Evolutionary conservation across 2,888 invertebrate genomes (phyloP).

Genomic region (Dysmachus trigonus): DNA sequence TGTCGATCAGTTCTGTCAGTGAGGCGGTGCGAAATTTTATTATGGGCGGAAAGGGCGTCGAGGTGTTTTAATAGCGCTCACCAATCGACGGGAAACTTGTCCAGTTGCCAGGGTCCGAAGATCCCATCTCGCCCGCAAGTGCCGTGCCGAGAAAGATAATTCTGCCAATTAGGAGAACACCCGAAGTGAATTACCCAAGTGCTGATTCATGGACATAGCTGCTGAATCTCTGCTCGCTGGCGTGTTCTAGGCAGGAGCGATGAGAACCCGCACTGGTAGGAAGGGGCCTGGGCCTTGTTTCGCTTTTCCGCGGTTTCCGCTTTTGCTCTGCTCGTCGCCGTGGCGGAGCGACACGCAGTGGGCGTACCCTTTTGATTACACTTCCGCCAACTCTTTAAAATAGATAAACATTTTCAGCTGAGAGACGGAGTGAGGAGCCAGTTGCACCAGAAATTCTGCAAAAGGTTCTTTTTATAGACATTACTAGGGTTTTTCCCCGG

Average conservation of each 20-base stretch:
- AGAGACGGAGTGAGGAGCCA: background rate
- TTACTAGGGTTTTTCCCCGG: background rate
- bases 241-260: background rate
- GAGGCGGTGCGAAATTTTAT: background rate
- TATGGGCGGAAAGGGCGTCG: background rate
- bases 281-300: background rate
- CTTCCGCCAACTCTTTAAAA: conserved; percentile 24
- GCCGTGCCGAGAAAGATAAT: background rate
- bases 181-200: background rate
- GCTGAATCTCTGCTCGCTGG: background rate
- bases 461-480: background rate
- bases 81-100: background rate
- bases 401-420: background rate
- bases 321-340: background rate
- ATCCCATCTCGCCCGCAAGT: background rate
- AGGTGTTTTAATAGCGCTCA: background rate
- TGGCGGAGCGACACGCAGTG: background rate
- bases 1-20: conserved; percentile 31
- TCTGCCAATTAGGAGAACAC: background rate
- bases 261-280: background rate
- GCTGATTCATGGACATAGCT: conserved; percentile 5
- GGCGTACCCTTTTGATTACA: conserved; percentile 40
- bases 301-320: background rate
- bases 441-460: background rate
- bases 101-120: background rate